Evolutionary conservation across 2,113 vertebrate genomes (phyloP).

Genomic region (Sinocyclocheilus anshuiensis): DNA sequence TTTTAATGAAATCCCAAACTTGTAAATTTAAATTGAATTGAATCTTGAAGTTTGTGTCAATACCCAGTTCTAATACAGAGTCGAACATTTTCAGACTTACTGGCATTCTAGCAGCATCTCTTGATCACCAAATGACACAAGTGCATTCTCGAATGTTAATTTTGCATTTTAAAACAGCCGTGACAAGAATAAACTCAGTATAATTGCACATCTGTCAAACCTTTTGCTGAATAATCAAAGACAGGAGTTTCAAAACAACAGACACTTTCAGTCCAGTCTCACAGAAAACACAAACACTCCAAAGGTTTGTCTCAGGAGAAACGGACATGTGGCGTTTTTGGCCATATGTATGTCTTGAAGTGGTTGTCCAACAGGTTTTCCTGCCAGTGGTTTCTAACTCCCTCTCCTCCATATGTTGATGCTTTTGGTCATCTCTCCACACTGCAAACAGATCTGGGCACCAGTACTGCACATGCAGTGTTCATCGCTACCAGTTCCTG

Average conservation of each 20-base stretch:
- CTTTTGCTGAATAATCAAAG: slow-evolving; percentile 31
- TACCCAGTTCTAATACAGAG: neutral
- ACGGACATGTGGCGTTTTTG: slow-evolving; percentile 19
- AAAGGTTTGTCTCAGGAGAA: neutral
- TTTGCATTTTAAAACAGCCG: slow-evolving; percentile 26
- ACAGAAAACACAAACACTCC: neutral
- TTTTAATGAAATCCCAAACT: neutral
- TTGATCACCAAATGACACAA: slow-evolving; percentile 18
- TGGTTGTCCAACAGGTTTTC: slow-evolving; percentile 40
- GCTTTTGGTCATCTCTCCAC: slow-evolving; percentile 53
- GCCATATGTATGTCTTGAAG: neutral
- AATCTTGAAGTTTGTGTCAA: neutral
- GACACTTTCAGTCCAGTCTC: neutral
- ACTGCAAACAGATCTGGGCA: slow-evolving; percentile 64
- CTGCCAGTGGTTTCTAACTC: slow-evolving; percentile 47
- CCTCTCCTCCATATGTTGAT: slow-evolving; percentile 58
- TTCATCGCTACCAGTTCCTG: slow-evolving; percentile 54
- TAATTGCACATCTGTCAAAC: slow-evolving; percentile 36
- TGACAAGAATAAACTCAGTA: slow-evolving; percentile 13
- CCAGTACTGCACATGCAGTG: slow-evolving; percentile 67
- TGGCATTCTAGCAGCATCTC: neutral
- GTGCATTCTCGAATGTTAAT: slow-evolving; percentile 9
- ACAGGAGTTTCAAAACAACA: slow-evolving; percentile 31
- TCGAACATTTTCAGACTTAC: neutral
- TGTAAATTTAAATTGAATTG: neutral